Evolutionary conservation across 1,140 invertebrate species (phyloP), one percentile per base, ranked within the genome.

Genomic region (Sminthurinus signatus): DNA sequence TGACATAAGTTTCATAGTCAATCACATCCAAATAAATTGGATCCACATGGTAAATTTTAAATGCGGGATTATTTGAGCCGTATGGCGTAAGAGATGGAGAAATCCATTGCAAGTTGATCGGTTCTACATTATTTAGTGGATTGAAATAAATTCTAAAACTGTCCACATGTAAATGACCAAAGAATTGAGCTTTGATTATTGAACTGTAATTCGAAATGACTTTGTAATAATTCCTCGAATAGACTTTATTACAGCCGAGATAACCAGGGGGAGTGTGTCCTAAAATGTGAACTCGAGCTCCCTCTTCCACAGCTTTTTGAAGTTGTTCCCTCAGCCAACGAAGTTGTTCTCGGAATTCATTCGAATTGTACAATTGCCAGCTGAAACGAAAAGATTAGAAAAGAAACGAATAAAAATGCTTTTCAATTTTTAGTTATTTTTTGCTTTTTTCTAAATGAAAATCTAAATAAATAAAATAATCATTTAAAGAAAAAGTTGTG

Each of bases 331-430:
- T 56, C n/a, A 62, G 46, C 46, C 62, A 65, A 43, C 55, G 21
- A 27, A 68, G 39, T 50, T 54, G 32, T 25, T 44, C 55, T 64
- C 48, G 29, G 1, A 32, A 54, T 72, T 86, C 84, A 44, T 75
- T 66, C 10, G 83, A 81, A 54, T 83, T 75, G 54, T 82, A 81
- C 0, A 81, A 74, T 55, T 85, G 64, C 85, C 85, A 86, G n/a
- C 27, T 39, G 48, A 10, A 28, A 31, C 8, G 12, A 31, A 28
- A 31, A 54, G 12, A 31, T 48, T n/a, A 19, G 23, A 21, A n/a
- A n/a, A 12, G 44, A 48, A n/a, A n/a, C n/a, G 23, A 48, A 48
- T 48, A n/a, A 48, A 5, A 21, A 25, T 21, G 5, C 23, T 42
- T 42, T 48, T 8, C 23, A 10, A 48, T 21, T 12, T n/a, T 42